Evolutionary conservation across 2,797 vertebrate species (phyloP).

Genomic region (Labroides dimidiatus): DNA sequence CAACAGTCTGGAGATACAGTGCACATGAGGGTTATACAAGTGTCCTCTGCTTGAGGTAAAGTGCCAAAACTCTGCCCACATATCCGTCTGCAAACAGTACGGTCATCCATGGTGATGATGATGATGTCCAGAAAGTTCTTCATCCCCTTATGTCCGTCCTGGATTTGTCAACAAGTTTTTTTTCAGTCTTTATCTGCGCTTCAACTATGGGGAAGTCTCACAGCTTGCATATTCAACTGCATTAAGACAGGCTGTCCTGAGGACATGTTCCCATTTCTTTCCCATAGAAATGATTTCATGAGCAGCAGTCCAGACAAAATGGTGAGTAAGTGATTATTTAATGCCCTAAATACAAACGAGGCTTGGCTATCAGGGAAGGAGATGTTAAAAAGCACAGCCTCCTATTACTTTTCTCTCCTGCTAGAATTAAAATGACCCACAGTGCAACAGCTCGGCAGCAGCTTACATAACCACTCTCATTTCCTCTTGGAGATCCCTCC

Average conservation of each 20-base stretch:
- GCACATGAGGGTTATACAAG: conserved; percentile 44
- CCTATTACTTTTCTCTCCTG: conserved; percentile 25
- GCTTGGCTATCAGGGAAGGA: neutral
- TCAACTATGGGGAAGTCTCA: neutral
- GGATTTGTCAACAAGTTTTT: neutral
- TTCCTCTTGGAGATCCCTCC: conserved; percentile 43
- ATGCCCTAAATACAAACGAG: conserved; percentile 10
- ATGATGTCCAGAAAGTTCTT: conserved; percentile 29
- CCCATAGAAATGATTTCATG: conserved; percentile 6
- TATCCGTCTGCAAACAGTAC: conserved; percentile 12
- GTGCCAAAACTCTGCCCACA: conserved; percentile 32
- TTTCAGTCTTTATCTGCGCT: neutral
- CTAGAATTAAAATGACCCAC: conserved; percentile 29
- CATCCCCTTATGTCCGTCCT: neutral
- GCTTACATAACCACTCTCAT: conserved; percentile 55
- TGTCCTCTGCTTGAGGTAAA: conserved; percentile 55
- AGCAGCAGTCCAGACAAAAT: conserved; percentile 22
- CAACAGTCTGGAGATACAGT: conserved; percentile 43
- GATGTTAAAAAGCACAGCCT: conserved; percentile 16
- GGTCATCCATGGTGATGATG: neutral
- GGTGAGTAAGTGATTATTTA: conserved; percentile 17
- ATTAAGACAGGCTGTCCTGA: neutral
- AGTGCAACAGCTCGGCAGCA: conserved; percentile 14
- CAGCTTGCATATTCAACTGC: conserved; percentile 5
- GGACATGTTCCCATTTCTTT: neutral